Conservation (phyloP, 2,113 vertebrate species). For the Ochotona princeps region DNA sequence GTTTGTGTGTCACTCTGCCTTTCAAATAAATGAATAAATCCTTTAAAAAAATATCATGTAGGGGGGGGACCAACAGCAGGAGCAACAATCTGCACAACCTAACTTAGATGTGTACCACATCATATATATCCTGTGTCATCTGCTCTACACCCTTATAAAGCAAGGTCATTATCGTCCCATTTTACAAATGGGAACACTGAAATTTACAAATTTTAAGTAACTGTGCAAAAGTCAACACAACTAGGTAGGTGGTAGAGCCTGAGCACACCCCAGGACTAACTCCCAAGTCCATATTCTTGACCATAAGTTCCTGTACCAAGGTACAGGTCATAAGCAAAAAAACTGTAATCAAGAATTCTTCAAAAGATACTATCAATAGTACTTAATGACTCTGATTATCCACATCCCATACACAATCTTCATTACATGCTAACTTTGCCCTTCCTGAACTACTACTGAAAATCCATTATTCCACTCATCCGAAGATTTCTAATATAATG, state of each 20-base stretch:
- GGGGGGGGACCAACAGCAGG: background rate
- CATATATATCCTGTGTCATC: background rate
- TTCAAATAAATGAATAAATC: too few relatives aligned
- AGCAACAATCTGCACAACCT: background rate
- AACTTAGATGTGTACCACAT: background rate
- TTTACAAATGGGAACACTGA: conserved; percentile 51
- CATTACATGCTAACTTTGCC: conserved; percentile 22
- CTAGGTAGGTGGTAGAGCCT: background rate
- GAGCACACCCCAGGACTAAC: conserved; percentile 21
- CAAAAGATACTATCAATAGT: background rate
- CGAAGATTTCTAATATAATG: conserved; percentile 45
- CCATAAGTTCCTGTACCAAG: background rate
- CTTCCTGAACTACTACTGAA: conserved; percentile 50
- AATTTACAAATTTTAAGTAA: background rate
- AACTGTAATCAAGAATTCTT: conserved; percentile 10
- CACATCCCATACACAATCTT: background rate
- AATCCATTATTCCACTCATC: conserved; percentile 41
- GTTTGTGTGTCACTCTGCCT: too few relatives aligned
- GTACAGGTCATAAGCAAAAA: background rate
- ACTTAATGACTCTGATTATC: background rate
- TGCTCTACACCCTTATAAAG: background rate
- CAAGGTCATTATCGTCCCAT: background rate
- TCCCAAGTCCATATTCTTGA: background rate
- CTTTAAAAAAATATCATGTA: too few relatives aligned
- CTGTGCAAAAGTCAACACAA: conserved; percentile 21